phyloP scores from a whole-genome alignment of 2,888 invertebrate species.

The Parnassius glacialis region DNA sequence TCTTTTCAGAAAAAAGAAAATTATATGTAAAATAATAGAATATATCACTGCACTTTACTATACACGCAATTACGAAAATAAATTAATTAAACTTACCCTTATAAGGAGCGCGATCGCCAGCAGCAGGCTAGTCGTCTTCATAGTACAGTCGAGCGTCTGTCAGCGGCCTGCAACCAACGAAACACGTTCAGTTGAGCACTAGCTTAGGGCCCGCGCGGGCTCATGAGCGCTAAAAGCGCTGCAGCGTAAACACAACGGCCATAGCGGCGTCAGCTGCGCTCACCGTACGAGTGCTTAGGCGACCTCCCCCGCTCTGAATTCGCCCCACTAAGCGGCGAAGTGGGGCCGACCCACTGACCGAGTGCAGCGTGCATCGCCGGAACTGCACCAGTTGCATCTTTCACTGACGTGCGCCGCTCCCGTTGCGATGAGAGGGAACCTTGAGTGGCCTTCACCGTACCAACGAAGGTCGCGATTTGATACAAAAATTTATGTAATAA shows the following conservation, averaged over 20 bases:
- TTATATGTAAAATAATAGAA: too few species aligned
- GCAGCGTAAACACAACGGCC: constrained; percentile 43
- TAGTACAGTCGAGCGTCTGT: constrained; percentile 66
- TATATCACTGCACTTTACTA: too few species aligned
- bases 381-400: constrained; percentile 71
- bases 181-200: constrained; percentile 61
- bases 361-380: constrained; percentile 65
- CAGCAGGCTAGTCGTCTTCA: constrained; percentile 77
- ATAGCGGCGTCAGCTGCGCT: constrained; percentile 30
- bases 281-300: constrained; percentile 33
- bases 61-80: too few species aligned
- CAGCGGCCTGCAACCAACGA: constrained; percentile 72
- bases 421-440: constrained; percentile 66
- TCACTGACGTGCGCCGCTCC: constrained; percentile 56
- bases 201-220: constrained; percentile 41
- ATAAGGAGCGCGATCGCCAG: constrained; percentile 72
- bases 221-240: constrained; percentile 53
- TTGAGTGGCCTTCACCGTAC: constrained; percentile 69
- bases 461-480: constrained; percentile 58
- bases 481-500: constrained; percentile 29
- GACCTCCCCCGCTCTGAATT: constrained; percentile 27
- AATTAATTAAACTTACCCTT: constrained; percentile 54
- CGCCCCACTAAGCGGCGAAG: constrained; percentile 38
- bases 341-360: constrained; percentile 75
- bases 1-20: too few species aligned